Base-by-base conservation (phyloP, 2,797 vertebrate species). In the Mormyrops boulengeri region DNA sequence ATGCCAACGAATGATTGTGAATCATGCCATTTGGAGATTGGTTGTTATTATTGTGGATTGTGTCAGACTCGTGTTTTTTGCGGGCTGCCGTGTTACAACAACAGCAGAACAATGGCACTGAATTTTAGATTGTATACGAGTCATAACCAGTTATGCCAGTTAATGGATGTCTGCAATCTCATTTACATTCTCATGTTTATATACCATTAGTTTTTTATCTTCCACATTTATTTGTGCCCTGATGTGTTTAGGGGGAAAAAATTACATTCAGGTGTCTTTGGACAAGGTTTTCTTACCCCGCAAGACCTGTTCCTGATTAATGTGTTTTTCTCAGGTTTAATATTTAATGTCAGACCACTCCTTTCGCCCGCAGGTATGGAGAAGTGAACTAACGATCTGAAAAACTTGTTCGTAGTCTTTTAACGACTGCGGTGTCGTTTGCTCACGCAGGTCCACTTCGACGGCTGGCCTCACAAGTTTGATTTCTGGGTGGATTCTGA, bases 401-500 rank as follows among this genome's bases (percentile, higher is more conserved):
- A 19, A 14, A 50, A 5, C 22, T 38, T 8, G 82, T n/a, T 12
- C 14, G 8, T 3, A 4, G 85, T 34, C 50, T 34, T 53, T 53
- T 30, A 52, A 30, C 11, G 12, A 86, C 22, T 53, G 82, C 11
- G 11, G 9, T 50, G 1, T 22, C 11, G 4, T 22, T 66, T 62
- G 1, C 49, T 5, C 89, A 17, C 14, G 11, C 91, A 96, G 95
- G 89, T 96, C 0, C 95, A 94, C 82, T 96, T 95, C 49, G 95
- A 96, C 2, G 95, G 96, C 90, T 96, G 96, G 96, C 95, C 95
- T 0, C 90, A 93, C 2, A 95, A 94, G 89, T 96, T 96, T 90
- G 95, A 96, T 88, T 89, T 95, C 22, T 97, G 96, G 96, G 93
- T 94, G 34, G 96, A 97, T 91, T 94, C 94, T 0, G 96, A 97